These are phyloP conservation scores for Watsonalla cultraria DNA, from an alignment of 2,888 invertebrate species.

Conservation along the genomic window DNA sequence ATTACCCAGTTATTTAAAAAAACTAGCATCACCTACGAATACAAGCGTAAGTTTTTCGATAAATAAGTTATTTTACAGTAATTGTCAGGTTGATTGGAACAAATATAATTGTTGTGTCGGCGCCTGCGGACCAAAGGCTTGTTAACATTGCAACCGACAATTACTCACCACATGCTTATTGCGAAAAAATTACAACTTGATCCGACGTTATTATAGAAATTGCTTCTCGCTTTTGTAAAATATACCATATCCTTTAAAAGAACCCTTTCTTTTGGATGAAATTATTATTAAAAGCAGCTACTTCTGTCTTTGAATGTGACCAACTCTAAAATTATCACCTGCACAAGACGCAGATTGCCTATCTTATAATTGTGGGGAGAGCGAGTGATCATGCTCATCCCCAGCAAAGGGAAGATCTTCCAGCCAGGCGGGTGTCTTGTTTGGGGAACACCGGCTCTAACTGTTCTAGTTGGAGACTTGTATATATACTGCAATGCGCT, in stretches of 20 bases:
- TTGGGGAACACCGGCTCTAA: too few relatives aligned
- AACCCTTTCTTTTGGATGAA: background rate
- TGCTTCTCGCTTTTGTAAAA: background rate
- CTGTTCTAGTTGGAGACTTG: too few relatives aligned
- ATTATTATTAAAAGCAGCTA: too few relatives aligned
- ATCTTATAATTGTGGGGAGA: too few relatives aligned
- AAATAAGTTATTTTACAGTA: background rate
- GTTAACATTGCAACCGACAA: constrained; percentile 38
- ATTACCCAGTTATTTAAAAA: background rate
- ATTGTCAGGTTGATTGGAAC: background rate
- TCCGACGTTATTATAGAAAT: background rate
- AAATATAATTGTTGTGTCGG: background rate
- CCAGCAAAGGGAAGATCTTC: too few relatives aligned
- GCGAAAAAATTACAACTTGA: background rate
- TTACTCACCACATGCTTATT: constrained; percentile 9
- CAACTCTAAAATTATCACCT: too few relatives aligned
- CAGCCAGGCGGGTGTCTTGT: too few relatives aligned
- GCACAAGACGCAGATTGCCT: too few relatives aligned
- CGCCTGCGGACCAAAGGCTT: constrained; percentile 5
- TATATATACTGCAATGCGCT: too few relatives aligned
- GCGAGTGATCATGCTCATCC: too few relatives aligned
- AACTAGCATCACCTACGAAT: background rate
- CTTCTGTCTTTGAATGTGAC: too few relatives aligned
- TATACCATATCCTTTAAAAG: background rate
- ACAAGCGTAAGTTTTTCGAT: background rate